These are phyloP conservation scores for Phyllopteryx taeniolatus DNA, from an alignment of 2,113 vertebrate genomes.

Conservation along the genomic window DNA sequence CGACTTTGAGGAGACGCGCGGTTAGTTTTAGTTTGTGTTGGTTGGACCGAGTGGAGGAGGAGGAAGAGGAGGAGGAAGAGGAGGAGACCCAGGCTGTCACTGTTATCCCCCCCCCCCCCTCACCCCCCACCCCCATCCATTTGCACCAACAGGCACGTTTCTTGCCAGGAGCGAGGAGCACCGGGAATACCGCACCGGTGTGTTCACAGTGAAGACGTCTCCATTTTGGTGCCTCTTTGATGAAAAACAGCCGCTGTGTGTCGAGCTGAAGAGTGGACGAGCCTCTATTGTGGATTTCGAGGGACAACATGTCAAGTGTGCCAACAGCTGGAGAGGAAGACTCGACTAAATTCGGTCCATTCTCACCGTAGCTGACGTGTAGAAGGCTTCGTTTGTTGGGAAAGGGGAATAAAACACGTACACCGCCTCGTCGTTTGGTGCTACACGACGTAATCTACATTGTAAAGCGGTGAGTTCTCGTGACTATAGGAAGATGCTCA, in stretches of 20 bases:
- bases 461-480: background rate
- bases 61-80: constrained; percentile 45
- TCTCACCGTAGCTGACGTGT: constrained; percentile 30
- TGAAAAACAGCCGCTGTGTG: background rate
- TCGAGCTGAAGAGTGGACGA: constrained; percentile 8
- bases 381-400: constrained; percentile 19
- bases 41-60: constrained; percentile 59
- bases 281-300: constrained; percentile 16
- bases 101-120: constrained; percentile 21
- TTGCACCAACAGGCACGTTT: constrained; percentile 60
- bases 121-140: constrained; percentile 43
- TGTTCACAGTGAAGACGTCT: constrained; percentile 5
- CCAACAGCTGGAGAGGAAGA: constrained; percentile 57
- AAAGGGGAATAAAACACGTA: background rate
- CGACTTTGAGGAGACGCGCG: constrained; percentile 70
- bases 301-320: constrained; percentile 51
- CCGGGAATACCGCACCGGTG: constrained; percentile 31
- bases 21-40: constrained; percentile 69
- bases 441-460: background rate
- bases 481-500: constrained; percentile 8
- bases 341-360: constrained; percentile 41
- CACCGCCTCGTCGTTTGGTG: background rate
- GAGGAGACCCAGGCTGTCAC: constrained; percentile 55
- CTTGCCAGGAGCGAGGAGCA: constrained; percentile 36
- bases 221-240: constrained; percentile 16